These are phyloP conservation scores for Clunio marinus DNA, from an alignment of 2,888 invertebrate genomes.

Conservation along the genomic window DNA sequence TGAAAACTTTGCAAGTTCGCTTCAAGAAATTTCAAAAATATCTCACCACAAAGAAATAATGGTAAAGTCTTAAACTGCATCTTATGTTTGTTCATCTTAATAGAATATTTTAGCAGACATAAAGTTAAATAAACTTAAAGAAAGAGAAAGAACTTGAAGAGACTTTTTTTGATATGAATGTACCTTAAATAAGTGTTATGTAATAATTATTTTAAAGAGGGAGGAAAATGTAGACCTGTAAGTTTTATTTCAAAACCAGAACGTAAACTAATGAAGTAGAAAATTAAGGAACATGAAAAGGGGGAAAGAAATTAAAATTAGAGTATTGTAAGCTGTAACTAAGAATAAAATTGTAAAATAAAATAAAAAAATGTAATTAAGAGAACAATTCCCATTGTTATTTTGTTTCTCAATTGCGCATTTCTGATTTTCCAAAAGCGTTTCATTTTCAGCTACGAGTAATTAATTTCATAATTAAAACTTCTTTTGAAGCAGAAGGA, in stretches of 20 bases:
- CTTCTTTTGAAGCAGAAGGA: neutral
- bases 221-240: neutral
- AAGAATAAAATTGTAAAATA: constrained; percentile 20
- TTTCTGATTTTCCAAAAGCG: neutral
- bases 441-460: constrained; percentile 12
- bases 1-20: too few relatives aligned
- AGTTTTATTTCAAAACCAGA: constrained; percentile 31
- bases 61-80: too few relatives aligned
- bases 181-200: constrained; percentile 38
- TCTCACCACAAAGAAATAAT: neutral
- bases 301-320: constrained; percentile 18
- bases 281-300: constrained; percentile 17
- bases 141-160: neutral
- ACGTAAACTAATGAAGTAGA: constrained; percentile 25
- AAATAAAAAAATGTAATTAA: constrained; percentile 35
- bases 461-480: constrained; percentile 20
- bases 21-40: too few relatives aligned
- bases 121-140: neutral
- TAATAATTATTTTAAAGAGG: constrained; percentile 31
- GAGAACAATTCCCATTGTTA: constrained; percentile 22
- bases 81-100: too few relatives aligned
- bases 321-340: constrained; percentile 3
- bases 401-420: constrained; percentile 20
- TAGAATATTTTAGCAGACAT: neutral
- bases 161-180: constrained; percentile 35